Evolutionary conservation across 2,888 invertebrate species (phyloP).

Genomic region (Oxytorus armatus): DNA sequence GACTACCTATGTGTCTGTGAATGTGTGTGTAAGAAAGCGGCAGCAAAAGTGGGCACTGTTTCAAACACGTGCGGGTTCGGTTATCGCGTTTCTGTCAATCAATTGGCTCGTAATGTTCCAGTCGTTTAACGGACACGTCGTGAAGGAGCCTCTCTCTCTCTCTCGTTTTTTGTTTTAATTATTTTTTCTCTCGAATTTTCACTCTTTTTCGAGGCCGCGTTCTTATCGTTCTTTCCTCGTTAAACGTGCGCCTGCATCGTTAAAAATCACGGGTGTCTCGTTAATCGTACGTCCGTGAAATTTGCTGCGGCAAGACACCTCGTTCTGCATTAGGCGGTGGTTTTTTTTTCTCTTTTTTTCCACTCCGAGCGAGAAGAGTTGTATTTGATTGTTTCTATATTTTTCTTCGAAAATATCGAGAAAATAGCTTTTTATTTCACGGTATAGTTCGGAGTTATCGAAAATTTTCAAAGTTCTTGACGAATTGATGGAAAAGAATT

Average conservation of each 20-base stretch:
- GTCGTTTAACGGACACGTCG: slow-evolving; percentile 36
- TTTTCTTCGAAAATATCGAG: too few species aligned
- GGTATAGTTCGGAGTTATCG: too few species aligned
- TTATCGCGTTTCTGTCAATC: slow-evolving; percentile 46
- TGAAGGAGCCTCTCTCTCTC: slow-evolving; percentile 8
- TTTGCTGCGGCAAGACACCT: too few species aligned
- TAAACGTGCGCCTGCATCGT: background rate
- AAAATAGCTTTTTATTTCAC: background rate
- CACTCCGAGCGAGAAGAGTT: too few species aligned
- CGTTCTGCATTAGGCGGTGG: too few species aligned
- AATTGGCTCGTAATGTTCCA: slow-evolving; percentile 34
- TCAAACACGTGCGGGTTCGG: slow-evolving; percentile 36
- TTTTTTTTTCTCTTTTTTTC: too few species aligned
- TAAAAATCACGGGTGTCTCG: background rate
- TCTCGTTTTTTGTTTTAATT: background rate
- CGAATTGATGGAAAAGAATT: too few species aligned
- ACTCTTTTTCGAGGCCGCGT: too few species aligned
- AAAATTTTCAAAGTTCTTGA: too few species aligned
- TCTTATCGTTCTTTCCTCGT: slow-evolving; percentile 36
- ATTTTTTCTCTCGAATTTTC: too few species aligned
- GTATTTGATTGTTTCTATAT: background rate
- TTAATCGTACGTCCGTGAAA: too few species aligned
- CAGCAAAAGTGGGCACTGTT: slow-evolving; percentile 20
- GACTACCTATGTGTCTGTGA: background rate
- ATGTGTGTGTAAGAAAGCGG: slow-evolving; percentile 18